phyloP scores from a whole-genome alignment of 2,888 invertebrate genomes.

The Tachina grossa region DNA sequence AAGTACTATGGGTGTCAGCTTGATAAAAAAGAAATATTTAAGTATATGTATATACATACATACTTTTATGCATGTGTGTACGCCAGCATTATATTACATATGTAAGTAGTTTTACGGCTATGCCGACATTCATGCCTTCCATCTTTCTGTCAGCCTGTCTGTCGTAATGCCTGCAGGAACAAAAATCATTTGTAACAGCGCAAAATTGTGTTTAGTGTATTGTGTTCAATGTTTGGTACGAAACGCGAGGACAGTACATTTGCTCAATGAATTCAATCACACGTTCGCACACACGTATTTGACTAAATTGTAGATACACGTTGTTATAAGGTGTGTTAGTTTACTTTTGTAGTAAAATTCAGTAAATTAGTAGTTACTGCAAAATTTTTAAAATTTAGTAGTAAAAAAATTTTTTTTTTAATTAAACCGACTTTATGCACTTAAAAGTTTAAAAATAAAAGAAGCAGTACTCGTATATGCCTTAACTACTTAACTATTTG shows the following conservation, averaged over 20 bases:
- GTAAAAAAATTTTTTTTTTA: too few relatives aligned
- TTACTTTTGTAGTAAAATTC: too few relatives aligned
- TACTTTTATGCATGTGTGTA: neutral
- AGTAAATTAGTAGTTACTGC: too few relatives aligned
- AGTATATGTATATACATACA: neutral
- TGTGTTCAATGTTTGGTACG: conserved; percentile 12
- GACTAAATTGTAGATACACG: neutral
- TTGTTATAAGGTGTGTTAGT: neutral
- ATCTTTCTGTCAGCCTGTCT: conserved; percentile 12
- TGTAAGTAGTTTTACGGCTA: conserved; percentile 36
- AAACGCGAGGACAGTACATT: neutral
- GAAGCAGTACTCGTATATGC: too few relatives aligned
- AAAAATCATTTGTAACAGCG: conserved; percentile 8
- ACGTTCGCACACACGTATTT: neutral
- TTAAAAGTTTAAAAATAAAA: too few relatives aligned
- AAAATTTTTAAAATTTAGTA: too few relatives aligned
- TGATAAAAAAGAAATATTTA: conserved; percentile 13
- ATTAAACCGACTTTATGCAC: too few relatives aligned
- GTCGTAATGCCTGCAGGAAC: conserved; percentile 35
- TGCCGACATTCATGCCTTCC: neutral
- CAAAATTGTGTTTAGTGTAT: conserved; percentile 17
- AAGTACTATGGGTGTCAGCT: conserved; percentile 54
- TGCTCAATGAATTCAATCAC: neutral
- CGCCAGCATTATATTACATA: conserved; percentile 23
- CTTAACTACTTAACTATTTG: too few relatives aligned